phyloP scores from a whole-genome alignment of 53 echinoderm and acorn worm species.

The Hippasteria phrygiana region DNA sequence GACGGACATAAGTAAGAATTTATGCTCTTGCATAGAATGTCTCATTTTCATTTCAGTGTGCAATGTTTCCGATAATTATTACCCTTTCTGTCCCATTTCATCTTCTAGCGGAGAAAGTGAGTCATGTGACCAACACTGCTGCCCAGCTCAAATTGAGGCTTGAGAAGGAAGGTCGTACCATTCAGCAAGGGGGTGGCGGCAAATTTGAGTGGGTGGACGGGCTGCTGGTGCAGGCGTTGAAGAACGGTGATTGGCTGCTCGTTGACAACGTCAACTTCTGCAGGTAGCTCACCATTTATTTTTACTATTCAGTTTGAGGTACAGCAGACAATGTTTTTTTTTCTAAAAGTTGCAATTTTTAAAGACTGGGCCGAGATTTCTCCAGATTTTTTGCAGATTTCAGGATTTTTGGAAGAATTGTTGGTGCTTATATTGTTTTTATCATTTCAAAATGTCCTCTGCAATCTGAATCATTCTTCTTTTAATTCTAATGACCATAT shows the following conservation, averaged over 20 bases:
- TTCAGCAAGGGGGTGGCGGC: constrained; percentile 86
- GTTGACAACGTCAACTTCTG: constrained; percentile 99
- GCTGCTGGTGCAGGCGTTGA: constrained; percentile 86
- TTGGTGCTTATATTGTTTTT: no score
- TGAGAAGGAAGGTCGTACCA: constrained; percentile 70
- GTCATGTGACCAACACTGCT: neutral
- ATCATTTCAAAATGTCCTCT: no score
- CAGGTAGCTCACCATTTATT: constrained; percentile 70
- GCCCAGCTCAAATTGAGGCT: constrained; percentile 59
- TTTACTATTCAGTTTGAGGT: neutral
- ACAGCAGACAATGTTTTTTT: no score
- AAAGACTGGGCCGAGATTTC: no score
- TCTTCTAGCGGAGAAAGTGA: constrained; percentile 22
- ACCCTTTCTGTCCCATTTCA: neutral
- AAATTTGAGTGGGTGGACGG: constrained; percentile 99
- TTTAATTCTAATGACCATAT: no score
- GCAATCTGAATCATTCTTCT: no score
- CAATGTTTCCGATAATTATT: neutral
- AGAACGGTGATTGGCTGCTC: constrained; percentile 95
- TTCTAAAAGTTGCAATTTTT: no score
- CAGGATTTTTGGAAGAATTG: no score
- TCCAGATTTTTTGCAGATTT: no score
- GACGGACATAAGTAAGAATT: constrained; percentile 37
- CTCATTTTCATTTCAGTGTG: neutral
- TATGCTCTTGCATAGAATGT: no score